Percentiles rank a stretch among this genome's conserved stretches.
Conservation (phyloP, 2,888 invertebrate species). For the Koerneria pararmatus region DNA sequence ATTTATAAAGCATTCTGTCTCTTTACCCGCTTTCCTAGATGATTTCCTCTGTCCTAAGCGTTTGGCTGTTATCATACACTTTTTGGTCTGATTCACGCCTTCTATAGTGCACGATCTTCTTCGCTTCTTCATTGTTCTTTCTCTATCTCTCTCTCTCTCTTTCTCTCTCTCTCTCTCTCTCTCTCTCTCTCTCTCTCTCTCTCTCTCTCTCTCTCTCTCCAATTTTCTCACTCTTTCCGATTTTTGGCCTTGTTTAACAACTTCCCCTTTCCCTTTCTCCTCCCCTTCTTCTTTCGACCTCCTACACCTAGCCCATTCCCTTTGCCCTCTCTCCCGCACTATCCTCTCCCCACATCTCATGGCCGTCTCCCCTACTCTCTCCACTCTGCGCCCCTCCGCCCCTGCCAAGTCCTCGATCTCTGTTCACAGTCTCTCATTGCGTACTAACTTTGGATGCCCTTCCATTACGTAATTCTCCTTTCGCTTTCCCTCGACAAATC, state of each 20-base stretch:
- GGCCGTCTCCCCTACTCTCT: slow-evolving; percentile 7
- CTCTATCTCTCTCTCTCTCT: no score
- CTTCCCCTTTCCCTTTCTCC: not conserved
- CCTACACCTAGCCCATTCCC: not conserved
- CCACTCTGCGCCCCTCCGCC: slow-evolving; percentile 5
- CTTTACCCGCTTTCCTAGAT: no score
- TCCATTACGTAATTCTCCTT: no score
- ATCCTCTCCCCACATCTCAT: not conserved
- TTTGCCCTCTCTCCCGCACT: not conserved
- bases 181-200: slow-evolving; percentile 6
- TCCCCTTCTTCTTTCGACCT: not conserved
- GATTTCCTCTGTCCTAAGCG: no score
- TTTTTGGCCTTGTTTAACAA: slow-evolving; percentile 10
- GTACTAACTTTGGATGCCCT: no score
- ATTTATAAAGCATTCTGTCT: no score
- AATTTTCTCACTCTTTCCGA: slow-evolving; percentile 2
- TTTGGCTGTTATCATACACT: no score
- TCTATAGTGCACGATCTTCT: no score
- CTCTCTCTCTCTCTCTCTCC: slow-evolving; percentile 4
- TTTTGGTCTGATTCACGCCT: no score
- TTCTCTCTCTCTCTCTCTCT: no score
- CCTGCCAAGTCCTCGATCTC: slow-evolving; percentile 2
- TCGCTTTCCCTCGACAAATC: no score
- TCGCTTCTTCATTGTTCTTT: no score
- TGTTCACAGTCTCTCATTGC: not conserved